These are phyloP conservation scores for Triplophysa rosa DNA, from an alignment of 2,113 vertebrate species.

Conservation along the genomic window DNA sequence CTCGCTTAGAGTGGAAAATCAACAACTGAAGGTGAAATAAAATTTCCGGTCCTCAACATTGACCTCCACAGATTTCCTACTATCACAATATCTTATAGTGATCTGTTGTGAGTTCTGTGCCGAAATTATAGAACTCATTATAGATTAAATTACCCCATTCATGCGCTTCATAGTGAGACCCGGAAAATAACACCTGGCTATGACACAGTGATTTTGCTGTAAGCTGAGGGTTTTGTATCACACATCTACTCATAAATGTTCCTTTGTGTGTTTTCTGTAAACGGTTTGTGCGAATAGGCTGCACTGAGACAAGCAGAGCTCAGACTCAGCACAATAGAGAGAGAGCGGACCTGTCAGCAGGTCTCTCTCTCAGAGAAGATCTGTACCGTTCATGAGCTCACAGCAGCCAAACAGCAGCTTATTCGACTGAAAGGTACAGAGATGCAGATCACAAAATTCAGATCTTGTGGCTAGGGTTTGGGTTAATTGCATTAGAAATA, in stretches of 20 bases:
- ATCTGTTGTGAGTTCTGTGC: not conserved
- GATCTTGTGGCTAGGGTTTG: not conserved
- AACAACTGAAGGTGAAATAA: constrained; percentile 76
- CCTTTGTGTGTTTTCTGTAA: not conserved
- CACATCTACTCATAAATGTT: not conserved
- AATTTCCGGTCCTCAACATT: not conserved
- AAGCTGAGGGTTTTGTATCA: not conserved
- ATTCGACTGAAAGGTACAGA: constrained; percentile 73
- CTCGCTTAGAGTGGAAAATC: constrained; percentile 69
- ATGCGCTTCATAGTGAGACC: not conserved
- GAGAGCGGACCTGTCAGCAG: constrained; percentile 70
- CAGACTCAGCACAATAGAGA: constrained; percentile 68
- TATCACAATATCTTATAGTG: no score
- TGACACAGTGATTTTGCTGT: not conserved
- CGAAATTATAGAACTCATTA: not conserved
- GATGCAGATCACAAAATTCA: not conserved
- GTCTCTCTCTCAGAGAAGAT: constrained; percentile 68
- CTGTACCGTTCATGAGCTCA: constrained; percentile 65
- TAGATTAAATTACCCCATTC: not conserved
- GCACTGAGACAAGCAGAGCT: constrained; percentile 69
- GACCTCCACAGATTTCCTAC: not conserved
- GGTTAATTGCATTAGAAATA: no score
- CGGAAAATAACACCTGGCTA: no score
- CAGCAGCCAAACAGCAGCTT: constrained; percentile 75
- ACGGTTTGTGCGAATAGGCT: constrained; percentile 60